phyloP scores from a whole-genome alignment of 2,113 vertebrate genomes.

The Tympanuchus pallidicinctus region DNA sequence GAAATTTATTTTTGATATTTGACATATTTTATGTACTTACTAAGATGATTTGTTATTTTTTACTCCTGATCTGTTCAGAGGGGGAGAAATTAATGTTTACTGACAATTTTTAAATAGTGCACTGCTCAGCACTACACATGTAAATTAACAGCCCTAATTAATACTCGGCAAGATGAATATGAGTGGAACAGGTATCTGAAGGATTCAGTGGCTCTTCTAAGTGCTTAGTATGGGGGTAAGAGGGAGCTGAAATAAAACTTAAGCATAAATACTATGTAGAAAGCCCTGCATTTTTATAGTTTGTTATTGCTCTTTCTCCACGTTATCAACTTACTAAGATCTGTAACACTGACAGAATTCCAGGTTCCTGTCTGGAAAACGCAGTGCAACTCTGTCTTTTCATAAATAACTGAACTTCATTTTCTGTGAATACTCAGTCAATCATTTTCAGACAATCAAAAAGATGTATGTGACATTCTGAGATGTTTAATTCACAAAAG shows the following conservation, averaged over 20 bases:
- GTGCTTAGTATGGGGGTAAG: background rate
- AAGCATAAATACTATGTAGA: background rate
- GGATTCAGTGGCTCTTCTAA: background rate
- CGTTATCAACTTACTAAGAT: background rate
- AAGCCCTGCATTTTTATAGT: background rate
- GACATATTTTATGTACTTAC: background rate
- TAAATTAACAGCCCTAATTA: background rate
- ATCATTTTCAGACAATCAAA: background rate
- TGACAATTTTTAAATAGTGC: background rate
- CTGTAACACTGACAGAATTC: background rate
- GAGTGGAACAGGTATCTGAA: background rate
- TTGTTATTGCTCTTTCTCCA: background rate
- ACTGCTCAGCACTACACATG: background rate
- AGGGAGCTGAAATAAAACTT: background rate
- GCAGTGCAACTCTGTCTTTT: background rate
- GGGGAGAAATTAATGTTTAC: background rate
- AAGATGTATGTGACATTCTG: background rate
- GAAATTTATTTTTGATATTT: background rate
- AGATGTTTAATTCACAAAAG: slow-evolving; percentile 28
- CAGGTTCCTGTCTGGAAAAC: background rate
- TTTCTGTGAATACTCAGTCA: background rate
- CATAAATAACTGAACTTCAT: background rate
- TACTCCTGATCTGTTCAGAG: background rate
- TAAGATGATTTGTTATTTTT: background rate
- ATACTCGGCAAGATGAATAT: background rate